Evolutionary conservation across 2,888 invertebrate species (phyloP).

Genomic region (Apamea sordens): DNA sequence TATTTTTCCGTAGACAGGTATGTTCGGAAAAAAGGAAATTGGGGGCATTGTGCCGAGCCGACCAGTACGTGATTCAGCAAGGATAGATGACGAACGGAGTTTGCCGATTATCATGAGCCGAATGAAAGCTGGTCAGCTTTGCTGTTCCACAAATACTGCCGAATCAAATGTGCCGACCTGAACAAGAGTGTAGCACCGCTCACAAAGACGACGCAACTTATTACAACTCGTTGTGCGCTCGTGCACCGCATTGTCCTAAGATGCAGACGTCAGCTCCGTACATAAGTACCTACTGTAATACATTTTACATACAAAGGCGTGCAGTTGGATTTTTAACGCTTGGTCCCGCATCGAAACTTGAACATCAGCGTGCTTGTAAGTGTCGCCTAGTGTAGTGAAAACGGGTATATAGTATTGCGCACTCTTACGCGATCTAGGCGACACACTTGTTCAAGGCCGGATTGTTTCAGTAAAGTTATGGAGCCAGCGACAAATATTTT

Average conservation of each 20-base stretch:
- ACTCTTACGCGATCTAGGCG: conserved; percentile 24
- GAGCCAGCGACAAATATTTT: conserved; percentile 6
- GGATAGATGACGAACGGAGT: not conserved
- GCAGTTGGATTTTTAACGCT: too few relatives aligned
- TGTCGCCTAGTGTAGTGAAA: not conserved
- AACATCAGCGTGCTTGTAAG: not conserved
- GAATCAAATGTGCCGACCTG: not conserved
- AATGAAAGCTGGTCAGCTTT: not conserved
- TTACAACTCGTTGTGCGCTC: too few relatives aligned
- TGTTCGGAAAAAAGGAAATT: not conserved
- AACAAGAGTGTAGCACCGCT: not conserved
- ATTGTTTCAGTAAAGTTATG: conserved; percentile 30
- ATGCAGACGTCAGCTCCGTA: conserved; percentile 8
- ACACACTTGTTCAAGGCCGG: conserved; percentile 46
- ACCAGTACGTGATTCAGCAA: not conserved
- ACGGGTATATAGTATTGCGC: conserved; percentile 20
- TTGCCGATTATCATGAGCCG: not conserved
- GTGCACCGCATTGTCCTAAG: conserved; percentile 2
- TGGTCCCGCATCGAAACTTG: not conserved
- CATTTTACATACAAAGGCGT: too few relatives aligned
- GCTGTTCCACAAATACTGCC: not conserved
- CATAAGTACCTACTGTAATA: not conserved
- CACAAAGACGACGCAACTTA: not conserved
- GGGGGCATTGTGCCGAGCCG: not conserved
- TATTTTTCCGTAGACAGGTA: not conserved